Conservation (phyloP, 2,888 invertebrate genomes). For the Mesorhabditis belari region DNA sequence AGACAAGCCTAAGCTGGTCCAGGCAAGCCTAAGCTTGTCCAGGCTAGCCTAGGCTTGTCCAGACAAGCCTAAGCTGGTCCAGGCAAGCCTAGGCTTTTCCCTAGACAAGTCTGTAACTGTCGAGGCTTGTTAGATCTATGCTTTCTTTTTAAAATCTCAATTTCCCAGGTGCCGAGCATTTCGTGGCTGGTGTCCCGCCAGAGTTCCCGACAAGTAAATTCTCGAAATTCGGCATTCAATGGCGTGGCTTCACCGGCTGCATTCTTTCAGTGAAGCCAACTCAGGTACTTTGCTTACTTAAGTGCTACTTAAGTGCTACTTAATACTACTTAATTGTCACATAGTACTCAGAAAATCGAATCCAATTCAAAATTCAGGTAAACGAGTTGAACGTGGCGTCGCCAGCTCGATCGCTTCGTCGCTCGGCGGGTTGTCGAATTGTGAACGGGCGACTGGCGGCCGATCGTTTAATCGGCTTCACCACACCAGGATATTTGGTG, state of each 20-base stretch:
- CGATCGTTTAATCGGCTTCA: conserved; percentile 48
- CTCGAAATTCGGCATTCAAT: conserved; percentile 28
- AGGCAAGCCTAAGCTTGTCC: no score
- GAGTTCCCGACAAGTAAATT: conserved; percentile 34
- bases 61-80: no score
- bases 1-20: no score
- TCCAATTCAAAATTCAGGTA: conserved; percentile 7
- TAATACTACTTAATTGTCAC: no score
- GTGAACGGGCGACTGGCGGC: conserved; percentile 8
- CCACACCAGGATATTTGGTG: conserved; percentile 39
- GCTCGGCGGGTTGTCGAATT: conserved; percentile 40
- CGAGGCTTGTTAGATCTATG: no score
- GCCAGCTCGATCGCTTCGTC: conserved; percentile 40
- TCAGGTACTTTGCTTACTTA: conserved; percentile 20
- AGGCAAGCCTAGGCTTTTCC: no score
- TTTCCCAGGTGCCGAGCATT: conserved; percentile 43
- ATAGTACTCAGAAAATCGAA: neutral
- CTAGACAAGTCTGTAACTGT: no score
- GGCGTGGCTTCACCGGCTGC: conserved; percentile 52
- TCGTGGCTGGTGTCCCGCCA: conserved; percentile 56
- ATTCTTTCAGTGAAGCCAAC: conserved; percentile 45
- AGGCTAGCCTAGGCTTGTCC: no score
- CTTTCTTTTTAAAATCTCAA: no score
- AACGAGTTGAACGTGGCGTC: conserved; percentile 47
- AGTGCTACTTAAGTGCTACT: no score